Evolutionary conservation across 2,797 vertebrate species (phyloP), one percentile per base, ranked within the genome.

Genomic region (Pachyuromys duprasi): DNA sequence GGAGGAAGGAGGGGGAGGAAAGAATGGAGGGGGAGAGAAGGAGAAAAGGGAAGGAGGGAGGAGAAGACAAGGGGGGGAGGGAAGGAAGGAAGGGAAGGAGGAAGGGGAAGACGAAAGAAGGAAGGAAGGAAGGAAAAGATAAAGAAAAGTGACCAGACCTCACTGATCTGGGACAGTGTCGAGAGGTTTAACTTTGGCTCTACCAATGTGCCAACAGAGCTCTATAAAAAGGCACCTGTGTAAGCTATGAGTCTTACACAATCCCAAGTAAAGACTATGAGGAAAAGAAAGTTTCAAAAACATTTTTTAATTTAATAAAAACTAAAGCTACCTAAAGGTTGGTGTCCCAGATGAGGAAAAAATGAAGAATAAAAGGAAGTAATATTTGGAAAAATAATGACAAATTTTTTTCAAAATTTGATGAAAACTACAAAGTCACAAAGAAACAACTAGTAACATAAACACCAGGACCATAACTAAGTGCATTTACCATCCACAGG

Each of bases 401-500:
- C 13, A 17, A 86, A 67, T 49, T 57, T 75, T 45, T 91, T 91
- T 69, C 57, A 22, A 84, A 86, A 93, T 91, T 31, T 87, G 5
- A 63, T 75, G 9, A 91, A 69, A 95, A 94, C 76, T 80, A 81
- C 26, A 94, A 91, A 81, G 33, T n/a, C 20, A 89, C 28, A 60
- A 20, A 93, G 17, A 72, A 91, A 22, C 87, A 78, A 72, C 12
- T 78, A 89, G 22, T 33, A 96, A 69, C 7, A 39, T 92, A 86
- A 95, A 92, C 49, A 93, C 74, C 12, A 93, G 15, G 78, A 97
- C 91, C 24, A 83, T 33, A 90, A 45, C 33, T 72, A 90, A 79
- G 74, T 63, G 86, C 69, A 45, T 33, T 95, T 15, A 84, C 69
- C 84, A 88, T 81, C 62, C 94, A 4, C 28, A 31, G 60, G 78